Conservation (phyloP, 2,113 vertebrate species). For the Hoplias malabaricus region DNA sequence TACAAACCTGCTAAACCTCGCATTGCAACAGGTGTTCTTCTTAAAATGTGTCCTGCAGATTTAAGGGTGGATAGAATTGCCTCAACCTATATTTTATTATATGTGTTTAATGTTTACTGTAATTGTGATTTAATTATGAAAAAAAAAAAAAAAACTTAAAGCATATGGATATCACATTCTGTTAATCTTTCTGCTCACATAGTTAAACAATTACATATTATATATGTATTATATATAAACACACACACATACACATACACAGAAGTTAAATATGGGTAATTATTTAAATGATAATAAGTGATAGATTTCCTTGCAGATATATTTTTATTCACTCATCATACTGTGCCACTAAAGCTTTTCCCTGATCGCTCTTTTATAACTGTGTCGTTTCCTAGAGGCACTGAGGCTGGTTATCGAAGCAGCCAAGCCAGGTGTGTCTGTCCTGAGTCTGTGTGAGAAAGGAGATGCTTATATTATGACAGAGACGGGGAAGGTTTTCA, state of each 20-base stretch:
- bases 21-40: not conserved
- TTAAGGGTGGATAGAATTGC: not conserved
- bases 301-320: too few relatives aligned
- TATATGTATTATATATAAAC: too few relatives aligned
- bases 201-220: too few relatives aligned
- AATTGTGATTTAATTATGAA: too few relatives aligned
- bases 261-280: too few relatives aligned
- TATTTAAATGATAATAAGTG: too few relatives aligned
- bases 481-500: conserved; percentile 95
- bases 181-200: too few relatives aligned
- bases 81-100: too few relatives aligned
- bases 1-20: not conserved
- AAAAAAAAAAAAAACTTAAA: too few relatives aligned
- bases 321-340: not conserved
- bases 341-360: not conserved
- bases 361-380: not conserved
- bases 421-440: conserved; percentile 79
- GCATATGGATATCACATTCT: too few relatives aligned
- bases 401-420: conserved; percentile 83
- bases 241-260: too few relatives aligned
- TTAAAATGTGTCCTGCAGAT: not conserved
- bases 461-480: conserved; percentile 91
- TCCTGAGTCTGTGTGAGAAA: conserved; percentile 90
- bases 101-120: too few relatives aligned
- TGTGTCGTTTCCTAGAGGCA: conserved; percentile 72